phyloP scores from a whole-genome alignment of 2,888 invertebrate species.

The Drosophila demipolita region DNA sequence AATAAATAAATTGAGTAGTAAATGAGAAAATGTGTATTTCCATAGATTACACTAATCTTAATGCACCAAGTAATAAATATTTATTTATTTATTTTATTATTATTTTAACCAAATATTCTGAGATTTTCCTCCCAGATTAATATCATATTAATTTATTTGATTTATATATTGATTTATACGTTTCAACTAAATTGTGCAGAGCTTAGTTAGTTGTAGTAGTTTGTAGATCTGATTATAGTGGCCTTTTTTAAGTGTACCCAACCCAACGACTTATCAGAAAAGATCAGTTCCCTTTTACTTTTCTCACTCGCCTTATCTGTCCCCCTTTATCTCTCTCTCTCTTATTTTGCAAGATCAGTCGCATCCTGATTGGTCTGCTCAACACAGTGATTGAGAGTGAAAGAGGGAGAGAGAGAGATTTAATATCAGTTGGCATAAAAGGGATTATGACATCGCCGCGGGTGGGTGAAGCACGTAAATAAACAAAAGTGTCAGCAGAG shows the following conservation, averaged over 20 bases:
- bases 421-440: background rate
- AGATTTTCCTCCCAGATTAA: background rate
- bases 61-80: background rate
- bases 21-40: background rate
- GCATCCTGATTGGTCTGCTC: slow-evolving; percentile 15
- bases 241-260: background rate
- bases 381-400: slow-evolving; percentile 1
- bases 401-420: background rate
- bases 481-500: slow-evolving; percentile 45
- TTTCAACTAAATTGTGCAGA: too few relatives aligned
- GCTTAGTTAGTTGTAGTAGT: too few relatives aligned
- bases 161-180: too few relatives aligned
- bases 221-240: background rate
- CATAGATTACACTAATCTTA: background rate
- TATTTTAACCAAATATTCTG: background rate
- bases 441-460: slow-evolving; percentile 11
- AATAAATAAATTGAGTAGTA: background rate
- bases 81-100: background rate
- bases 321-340: background rate
- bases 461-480: slow-evolving; percentile 48
- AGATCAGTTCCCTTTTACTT: background rate
- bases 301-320: background rate
- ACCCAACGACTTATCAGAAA: background rate
- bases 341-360: slow-evolving; percentile 7
- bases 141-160: background rate